Percentiles rank a stretch among this genome's conserved stretches.
These are phyloP conservation scores for Latrodectus geometricus DNA, from an alignment of 1,140 invertebrate genomes.

Conservation along the genomic window DNA sequence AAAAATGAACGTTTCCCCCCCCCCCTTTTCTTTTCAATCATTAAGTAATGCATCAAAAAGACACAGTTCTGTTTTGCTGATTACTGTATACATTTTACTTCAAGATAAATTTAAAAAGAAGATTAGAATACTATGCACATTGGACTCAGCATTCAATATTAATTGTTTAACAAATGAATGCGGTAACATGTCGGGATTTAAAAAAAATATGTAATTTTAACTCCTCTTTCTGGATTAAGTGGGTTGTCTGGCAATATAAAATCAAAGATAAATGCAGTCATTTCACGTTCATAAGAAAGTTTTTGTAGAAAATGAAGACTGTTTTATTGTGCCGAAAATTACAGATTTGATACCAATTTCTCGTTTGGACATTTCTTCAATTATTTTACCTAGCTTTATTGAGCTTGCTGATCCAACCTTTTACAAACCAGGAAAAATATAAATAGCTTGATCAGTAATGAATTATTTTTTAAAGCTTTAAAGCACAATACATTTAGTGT, in stretches of 20 bases:
- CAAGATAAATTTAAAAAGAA: not conserved
- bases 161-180: conserved; percentile 1
- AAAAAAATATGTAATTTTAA: not conserved
- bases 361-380: not conserved
- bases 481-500: not conserved
- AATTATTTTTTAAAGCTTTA: conserved; percentile 11
- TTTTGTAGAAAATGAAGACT: not conserved
- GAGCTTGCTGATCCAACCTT: not conserved
- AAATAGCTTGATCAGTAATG: not conserved
- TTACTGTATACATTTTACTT: not conserved
- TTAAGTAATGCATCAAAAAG: not conserved
- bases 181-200: not conserved
- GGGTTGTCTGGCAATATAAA: not conserved
- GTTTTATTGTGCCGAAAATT: conserved; percentile 4
- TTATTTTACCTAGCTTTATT: not conserved
- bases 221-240: not conserved
- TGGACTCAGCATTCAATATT: not conserved
- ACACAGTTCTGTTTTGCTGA: not conserved
- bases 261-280: not conserved
- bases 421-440: conserved; percentile 16
- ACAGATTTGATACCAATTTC: not conserved
- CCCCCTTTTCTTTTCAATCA: not conserved
- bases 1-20: not conserved
- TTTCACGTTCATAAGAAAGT: not conserved
- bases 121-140: not conserved